phyloP scores from a whole-genome alignment of 2,113 vertebrate genomes.

The Lichenostomus cassidix region DNA sequence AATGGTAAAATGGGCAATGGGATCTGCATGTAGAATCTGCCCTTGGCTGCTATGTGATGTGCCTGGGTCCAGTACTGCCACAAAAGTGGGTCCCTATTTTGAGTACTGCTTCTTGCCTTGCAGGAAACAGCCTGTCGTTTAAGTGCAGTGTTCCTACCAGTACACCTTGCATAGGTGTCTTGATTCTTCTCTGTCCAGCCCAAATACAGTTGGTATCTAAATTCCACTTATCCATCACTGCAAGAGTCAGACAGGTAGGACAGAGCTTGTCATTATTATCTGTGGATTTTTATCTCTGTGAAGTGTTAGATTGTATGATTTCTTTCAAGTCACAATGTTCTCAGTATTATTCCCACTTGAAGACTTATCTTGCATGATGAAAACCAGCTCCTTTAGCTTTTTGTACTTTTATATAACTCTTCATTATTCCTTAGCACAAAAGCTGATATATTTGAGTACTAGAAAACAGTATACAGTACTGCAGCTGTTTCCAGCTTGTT shows the following conservation, averaged over 20 bases:
- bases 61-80: neutral
- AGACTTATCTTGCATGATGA: neutral
- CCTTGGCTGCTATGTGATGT: fast-evolving
- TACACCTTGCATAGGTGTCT: neutral
- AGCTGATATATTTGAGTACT: neutral
- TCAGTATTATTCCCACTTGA: neutral
- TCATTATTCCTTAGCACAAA: neutral
- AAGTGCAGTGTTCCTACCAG: neutral
- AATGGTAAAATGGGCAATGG: neutral
- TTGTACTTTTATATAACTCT: neutral
- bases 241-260: neutral
- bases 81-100: neutral
- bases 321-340: neutral
- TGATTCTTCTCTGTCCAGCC: neutral
- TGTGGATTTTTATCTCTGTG: neutral
- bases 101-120: neutral
- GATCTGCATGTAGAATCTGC: neutral
- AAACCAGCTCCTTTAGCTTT: neutral
- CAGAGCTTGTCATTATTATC: neutral
- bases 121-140: neutral
- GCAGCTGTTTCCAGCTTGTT: neutral
- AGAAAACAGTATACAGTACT: neutral
- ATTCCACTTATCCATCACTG: neutral
- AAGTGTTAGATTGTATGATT: neutral
- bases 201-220: neutral